Base-by-base conservation (phyloP, 1,140 invertebrate species). In the Drosophila sp. region DNA sequence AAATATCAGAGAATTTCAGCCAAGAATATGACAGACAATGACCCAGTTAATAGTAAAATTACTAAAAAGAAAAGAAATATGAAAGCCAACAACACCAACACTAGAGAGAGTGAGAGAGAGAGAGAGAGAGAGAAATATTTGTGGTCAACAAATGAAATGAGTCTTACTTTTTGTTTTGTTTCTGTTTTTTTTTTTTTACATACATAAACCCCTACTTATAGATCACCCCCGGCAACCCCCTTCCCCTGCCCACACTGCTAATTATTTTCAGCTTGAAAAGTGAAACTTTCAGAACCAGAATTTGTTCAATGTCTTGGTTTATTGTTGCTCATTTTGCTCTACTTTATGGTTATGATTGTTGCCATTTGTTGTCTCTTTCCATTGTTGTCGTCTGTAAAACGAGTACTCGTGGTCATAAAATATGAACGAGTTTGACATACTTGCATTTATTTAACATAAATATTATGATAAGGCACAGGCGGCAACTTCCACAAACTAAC, bases 231-330 rank as follows among this genome's bases (percentile, higher is more conserved):
- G 17, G 17, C 17, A 17, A 17, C 17, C 50, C 6, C 65, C 47
- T 23, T 38, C 32, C 38, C 10, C 27, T 17, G 23, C 27, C n/a
- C 17, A 30, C 8, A 7, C 41, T 71, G 60, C 50, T 35, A 38
- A 44, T 50, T 50, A 50, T 50, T 50, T 50, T 27, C 5, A 63
- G 41, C 41, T 17, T 63, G 70, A 71, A 86, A 86, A 86, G 83
- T 86, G 83, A 86, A 86, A 86, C 76, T 68, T 58, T 75, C 57
- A 79, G 76, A 86, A 73, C 83, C 72, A 76, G 72, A 79, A 68
- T 87, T 79, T 56, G 54, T 81, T 71, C 67, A 58, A 69, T 84
- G 75, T 66, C 63, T 80, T 66, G 66, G 61, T 47, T 70, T 79
- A 75, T 83, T 79, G 66, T 72, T 82, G 62, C 69, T 66, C 71